Base-by-base conservation (phyloP, 2,888 invertebrate species). In the Ryuthela nishihirai region DNA sequence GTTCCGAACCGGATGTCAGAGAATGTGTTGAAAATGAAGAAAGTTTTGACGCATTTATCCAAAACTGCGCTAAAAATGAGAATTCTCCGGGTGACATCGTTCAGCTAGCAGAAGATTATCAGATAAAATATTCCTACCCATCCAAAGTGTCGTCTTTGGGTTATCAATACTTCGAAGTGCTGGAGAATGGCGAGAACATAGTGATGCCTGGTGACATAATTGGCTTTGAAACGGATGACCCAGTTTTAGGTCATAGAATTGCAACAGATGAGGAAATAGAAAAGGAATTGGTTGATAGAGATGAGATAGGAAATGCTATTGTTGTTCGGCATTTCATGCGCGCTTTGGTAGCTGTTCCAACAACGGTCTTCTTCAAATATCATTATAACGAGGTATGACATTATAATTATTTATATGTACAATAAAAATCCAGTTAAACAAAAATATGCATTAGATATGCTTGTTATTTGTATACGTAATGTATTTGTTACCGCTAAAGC, bases 351-450 rank as follows among this genome's bases (percentile, higher is more conserved):
- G 15, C 42, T 1, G 17, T 38, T 4, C 43, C 46, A 1, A 34
- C 25, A 7, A 43, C 43, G 1, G 35, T 59, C 23, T 38, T 48
- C 3, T 52, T 59, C 12, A 2, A 7, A 1, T 44, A 53, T n/a
- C 47, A 53, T n/a, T 59, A 48, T 9, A 29, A 41, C 6, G 25
- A 53, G 38, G 53, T 48, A 53, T 21, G 7, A 17, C n/a, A n/a
- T n/a, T n/a, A n/a, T n/a, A n/a, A n/a, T n/a, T n/a, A n/a, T n/a
- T n/a, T n/a, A n/a, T n/a, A n/a, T n/a, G n/a, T n/a, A n/a, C n/a
- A n/a, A n/a, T n/a, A n/a, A n/a, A n/a, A n/a, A n/a, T n/a, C n/a
- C n/a, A n/a, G n/a, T n/a, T n/a, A n/a, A n/a, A n/a, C n/a, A n/a
- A n/a, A n/a, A n/a, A n/a, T n/a, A n/a, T n/a, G n/a, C n/a, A n/a